Conservation (phyloP, 2,888 invertebrate genomes). For the Pelosia muscerda region DNA sequence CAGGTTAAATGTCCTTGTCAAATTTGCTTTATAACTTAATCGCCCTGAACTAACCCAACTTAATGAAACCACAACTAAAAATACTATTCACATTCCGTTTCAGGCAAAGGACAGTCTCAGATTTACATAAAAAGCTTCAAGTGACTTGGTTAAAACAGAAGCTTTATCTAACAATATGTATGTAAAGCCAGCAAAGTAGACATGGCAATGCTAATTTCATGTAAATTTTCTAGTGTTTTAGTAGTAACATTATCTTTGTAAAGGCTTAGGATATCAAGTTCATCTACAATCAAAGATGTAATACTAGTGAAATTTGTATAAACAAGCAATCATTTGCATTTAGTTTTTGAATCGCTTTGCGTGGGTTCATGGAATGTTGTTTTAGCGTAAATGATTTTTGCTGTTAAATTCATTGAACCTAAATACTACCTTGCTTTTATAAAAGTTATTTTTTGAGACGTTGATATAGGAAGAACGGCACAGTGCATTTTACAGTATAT, state of each 20-base stretch:
- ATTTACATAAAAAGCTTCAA: conserved; percentile 20
- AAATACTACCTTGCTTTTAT: too few relatives aligned
- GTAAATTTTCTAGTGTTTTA: conserved; percentile 14
- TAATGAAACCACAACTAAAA: background rate
- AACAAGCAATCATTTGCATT: background rate
- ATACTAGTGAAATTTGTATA: too few relatives aligned
- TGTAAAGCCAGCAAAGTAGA: conserved; percentile 8
- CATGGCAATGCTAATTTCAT: conserved; percentile 9
- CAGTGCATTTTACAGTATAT: too few relatives aligned
- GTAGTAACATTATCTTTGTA: background rate
- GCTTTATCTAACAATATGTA: conserved; percentile 13
- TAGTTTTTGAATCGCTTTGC: background rate
- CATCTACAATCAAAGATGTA: background rate
- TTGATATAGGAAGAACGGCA: too few relatives aligned
- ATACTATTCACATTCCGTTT: conserved; percentile 6
- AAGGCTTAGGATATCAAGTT: background rate
- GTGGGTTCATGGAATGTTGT: too few relatives aligned
- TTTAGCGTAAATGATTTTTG: too few relatives aligned
- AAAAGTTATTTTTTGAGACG: too few relatives aligned
- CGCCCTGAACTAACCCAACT: background rate
- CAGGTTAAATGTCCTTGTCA: background rate
- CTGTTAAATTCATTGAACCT: too few relatives aligned
- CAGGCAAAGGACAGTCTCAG: background rate
- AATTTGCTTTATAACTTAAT: background rate
- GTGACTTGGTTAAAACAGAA: conserved; percentile 7